Evolutionary conservation across 53 echinoderm and acorn worm species (phyloP).

Genomic region (Holothuria scabra): DNA sequence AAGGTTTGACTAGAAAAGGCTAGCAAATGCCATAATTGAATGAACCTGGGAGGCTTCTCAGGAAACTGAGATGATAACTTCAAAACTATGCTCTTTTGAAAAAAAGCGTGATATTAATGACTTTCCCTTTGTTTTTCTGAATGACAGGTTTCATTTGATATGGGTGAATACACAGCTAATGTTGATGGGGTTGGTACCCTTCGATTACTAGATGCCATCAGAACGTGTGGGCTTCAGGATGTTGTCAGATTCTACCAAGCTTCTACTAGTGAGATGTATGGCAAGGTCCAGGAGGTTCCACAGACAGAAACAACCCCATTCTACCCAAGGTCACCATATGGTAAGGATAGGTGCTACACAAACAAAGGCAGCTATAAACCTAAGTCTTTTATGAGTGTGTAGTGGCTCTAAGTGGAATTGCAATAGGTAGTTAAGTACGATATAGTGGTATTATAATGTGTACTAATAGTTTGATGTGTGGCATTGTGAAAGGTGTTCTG

Average conservation of each 20-base stretch:
- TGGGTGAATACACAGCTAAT: conserved; percentile 96
- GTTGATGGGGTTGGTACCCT: conserved; percentile 96
- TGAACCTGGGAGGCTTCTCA: background rate
- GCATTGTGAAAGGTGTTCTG: too few relatives aligned
- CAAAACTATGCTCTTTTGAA: background rate
- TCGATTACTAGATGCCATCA: conserved; percentile 88
- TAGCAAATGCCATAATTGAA: too few relatives aligned
- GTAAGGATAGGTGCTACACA: conserved; percentile 51
- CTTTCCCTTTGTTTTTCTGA: background rate
- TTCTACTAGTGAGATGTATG: conserved; percentile 98
- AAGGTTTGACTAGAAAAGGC: too few relatives aligned
- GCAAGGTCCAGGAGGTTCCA: conserved; percentile 96
- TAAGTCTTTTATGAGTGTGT: background rate
- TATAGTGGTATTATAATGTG: background rate
- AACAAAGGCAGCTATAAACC: background rate
- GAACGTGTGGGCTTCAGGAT: conserved; percentile 84
- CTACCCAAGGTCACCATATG: conserved; percentile 95
- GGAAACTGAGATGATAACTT: background rate
- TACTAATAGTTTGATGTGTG: too few relatives aligned
- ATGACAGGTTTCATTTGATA: conserved; percentile 93
- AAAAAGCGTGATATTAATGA: background rate
- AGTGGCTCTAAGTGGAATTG: background rate
- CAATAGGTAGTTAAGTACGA: background rate
- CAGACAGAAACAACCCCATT: conserved; percentile 97
- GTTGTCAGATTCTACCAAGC: conserved; percentile 95